Conservation (phyloP, 2,113 vertebrate genomes). For the Monarcha castaneiventris region DNA sequence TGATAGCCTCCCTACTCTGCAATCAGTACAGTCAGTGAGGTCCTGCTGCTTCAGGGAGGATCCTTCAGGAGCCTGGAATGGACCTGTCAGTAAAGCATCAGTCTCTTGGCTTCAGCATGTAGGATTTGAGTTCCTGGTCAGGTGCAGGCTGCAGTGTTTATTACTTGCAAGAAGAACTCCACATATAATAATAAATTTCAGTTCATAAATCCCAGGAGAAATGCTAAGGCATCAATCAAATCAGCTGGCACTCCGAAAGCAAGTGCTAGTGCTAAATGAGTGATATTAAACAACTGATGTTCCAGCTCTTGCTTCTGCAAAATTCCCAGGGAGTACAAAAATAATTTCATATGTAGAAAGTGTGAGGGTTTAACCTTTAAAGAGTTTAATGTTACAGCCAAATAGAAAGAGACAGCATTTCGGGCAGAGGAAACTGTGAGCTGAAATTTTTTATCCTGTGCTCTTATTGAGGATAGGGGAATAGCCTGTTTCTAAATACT, state of each 20-base stretch:
- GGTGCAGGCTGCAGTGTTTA: neutral
- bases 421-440: neutral
- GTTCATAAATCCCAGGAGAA: neutral
- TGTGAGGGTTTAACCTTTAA: neutral
- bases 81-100: neutral
- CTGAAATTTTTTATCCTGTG: neutral
- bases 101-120: neutral
- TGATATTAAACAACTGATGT: neutral
- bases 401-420: neutral
- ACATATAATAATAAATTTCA: neutral
- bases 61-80: neutral
- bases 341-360: neutral
- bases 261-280: neutral
- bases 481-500: neutral
- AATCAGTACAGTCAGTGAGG: neutral
- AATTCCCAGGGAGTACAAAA: neutral
- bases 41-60: neutral
- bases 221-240: neutral
- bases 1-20: neutral
- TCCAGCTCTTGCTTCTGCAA: neutral
- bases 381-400: neutral
- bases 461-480: neutral
- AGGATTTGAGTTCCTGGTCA: neutral
- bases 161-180: neutral
- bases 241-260: neutral